A percentile compares a stretch with the other conserved stretches of the same genome.
Evolutionary conservation across 2,113 vertebrate genomes (phyloP).

Genomic region (Acinonyx jubatus): DNA sequence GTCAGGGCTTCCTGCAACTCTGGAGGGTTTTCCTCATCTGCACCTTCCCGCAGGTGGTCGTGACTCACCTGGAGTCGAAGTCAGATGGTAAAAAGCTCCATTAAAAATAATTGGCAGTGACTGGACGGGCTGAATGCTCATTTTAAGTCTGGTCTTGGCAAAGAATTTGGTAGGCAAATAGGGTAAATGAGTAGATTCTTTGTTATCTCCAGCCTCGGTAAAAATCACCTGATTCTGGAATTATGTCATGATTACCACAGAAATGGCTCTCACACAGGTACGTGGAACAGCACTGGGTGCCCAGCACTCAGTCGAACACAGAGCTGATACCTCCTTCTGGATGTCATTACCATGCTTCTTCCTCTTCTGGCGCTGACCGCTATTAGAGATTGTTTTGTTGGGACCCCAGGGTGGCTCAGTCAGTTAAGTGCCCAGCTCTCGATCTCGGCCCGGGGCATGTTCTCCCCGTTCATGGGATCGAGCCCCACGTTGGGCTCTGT

Average conservation of each 20-base stretch:
- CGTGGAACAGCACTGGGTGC: accelerated
- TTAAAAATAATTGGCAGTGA: neutral
- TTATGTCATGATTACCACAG: neutral
- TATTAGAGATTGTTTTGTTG: neutral
- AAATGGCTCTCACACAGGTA: neutral
- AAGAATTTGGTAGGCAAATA: neutral
- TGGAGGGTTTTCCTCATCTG: no score
- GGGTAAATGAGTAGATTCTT: neutral
- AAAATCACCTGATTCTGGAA: neutral
- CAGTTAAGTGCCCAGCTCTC: no score
- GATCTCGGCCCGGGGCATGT: no score
- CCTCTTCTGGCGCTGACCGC: neutral
- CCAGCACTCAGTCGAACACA: neutral
- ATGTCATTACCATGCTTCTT: neutral
- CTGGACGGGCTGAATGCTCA: neutral
- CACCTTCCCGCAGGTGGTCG: neutral
- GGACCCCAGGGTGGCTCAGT: no score
- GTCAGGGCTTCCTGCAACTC: neutral
- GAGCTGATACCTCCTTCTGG: neutral
- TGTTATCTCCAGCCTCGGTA: neutral
- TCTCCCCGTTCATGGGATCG: no score
- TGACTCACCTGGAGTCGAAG: neutral
- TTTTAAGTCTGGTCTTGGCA: neutral
- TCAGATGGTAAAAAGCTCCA: neutral
- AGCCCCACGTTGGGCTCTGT: no score